phyloP scores from a whole-genome alignment of 2,888 invertebrate species.

The Tetanocera ferruginea region DNA sequence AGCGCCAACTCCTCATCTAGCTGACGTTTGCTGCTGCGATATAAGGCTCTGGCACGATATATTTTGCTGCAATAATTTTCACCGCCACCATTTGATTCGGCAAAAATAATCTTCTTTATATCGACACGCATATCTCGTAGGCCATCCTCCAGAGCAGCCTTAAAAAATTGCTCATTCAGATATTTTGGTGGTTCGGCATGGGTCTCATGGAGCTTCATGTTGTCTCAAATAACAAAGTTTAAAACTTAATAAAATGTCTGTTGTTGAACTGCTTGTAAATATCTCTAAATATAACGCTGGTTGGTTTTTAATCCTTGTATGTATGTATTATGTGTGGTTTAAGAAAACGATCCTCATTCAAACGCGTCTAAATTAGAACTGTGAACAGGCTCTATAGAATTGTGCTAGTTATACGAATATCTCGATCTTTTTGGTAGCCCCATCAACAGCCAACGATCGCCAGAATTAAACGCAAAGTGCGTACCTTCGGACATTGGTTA shows the following conservation, averaged over 20 bases:
- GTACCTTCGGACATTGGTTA: not conserved
- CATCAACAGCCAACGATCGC: not conserved
- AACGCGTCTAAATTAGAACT: slow-evolving; percentile 15
- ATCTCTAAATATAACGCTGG: not conserved
- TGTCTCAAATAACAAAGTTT: slow-evolving; percentile 13
- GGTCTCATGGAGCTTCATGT: slow-evolving; percentile 58
- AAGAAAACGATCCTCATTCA: slow-evolving; percentile 12
- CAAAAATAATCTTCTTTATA: slow-evolving; percentile 61
- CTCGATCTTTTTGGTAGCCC: not conserved
- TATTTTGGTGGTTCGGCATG: slow-evolving; percentile 58
- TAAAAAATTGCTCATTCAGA: slow-evolving; percentile 65
- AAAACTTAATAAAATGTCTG: not conserved
- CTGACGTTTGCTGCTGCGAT: slow-evolving; percentile 60
- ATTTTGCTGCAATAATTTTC: slow-evolving; percentile 68
- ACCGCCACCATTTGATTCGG: slow-evolving; percentile 61
- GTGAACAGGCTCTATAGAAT: not conserved
- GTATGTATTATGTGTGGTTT: not conserved
- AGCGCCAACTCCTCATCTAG: slow-evolving; percentile 61
- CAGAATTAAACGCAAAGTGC: not conserved
- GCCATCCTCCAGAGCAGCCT: slow-evolving; percentile 64
- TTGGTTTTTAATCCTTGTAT: no score
- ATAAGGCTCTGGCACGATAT: slow-evolving; percentile 61
- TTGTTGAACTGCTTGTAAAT: not conserved
- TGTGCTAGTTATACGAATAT: slow-evolving; percentile 9
- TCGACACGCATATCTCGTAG: slow-evolving; percentile 61